Conservation (phyloP, 2,888 invertebrate genomes). For the Acronicta psi region DNA sequence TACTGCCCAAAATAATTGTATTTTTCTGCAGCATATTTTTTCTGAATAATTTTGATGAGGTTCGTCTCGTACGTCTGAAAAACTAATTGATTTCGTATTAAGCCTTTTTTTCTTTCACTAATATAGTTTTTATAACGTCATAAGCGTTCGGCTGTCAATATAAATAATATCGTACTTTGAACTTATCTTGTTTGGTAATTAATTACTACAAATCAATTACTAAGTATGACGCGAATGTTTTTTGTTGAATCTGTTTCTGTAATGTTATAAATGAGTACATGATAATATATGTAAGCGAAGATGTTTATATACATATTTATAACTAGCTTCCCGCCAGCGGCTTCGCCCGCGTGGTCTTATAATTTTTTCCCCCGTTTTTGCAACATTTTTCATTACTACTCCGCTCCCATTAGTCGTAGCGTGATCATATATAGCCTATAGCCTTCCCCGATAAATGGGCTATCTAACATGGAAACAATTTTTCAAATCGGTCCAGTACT, state of each 20-base stretch:
- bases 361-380: too few species aligned
- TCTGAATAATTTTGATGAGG: too few species aligned
- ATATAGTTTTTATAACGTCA: conserved; percentile 13
- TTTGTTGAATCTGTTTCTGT: conserved; percentile 8
- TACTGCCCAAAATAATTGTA: too few species aligned
- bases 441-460: too few species aligned
- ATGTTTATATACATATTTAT: background rate
- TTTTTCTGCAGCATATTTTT: too few species aligned
- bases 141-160: conserved; percentile 41
- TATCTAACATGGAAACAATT: too few species aligned
- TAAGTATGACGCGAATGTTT: conserved; percentile 38
- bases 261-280: conserved; percentile 16
- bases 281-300: conserved; percentile 7
- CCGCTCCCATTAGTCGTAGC: too few species aligned
- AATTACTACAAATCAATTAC: conserved; percentile 49
- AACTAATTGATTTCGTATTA: conserved; percentile 25
- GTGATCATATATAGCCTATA: too few species aligned
- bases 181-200: conserved; percentile 37
- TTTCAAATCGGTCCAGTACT: too few species aligned
- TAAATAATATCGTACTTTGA: conserved; percentile 41
- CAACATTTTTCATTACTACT: too few species aligned
- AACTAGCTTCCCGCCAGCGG: background rate
- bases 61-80: background rate
- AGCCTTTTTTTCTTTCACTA: conserved; percentile 8
- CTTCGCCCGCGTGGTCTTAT: too few species aligned